Percentiles rank a stretch among this genome's conserved stretches.
Conservation (phyloP, 2,888 invertebrate genomes). For the Calameuta idolon region DNA sequence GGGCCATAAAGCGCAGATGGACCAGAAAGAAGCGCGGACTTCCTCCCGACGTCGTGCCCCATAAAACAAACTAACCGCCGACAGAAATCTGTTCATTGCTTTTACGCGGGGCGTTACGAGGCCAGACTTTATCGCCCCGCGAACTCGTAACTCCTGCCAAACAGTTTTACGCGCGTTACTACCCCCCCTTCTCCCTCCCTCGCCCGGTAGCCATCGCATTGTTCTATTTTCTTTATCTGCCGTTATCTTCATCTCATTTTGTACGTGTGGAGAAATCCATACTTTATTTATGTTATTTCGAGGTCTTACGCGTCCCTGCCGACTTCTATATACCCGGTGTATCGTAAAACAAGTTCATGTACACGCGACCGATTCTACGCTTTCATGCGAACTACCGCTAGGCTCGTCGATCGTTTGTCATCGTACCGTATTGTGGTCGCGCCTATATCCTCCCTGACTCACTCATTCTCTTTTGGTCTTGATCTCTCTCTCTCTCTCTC, state of each 20-base stretch:
- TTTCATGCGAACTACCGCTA: too few relatives aligned
- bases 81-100: conserved; percentile 57
- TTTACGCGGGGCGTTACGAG: conserved; percentile 50
- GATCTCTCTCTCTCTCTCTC: conserved; percentile 15
- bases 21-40: conserved; percentile 54
- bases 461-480: conserved; percentile 6
- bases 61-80: conserved; percentile 63
- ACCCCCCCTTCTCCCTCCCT: conserved; percentile 15
- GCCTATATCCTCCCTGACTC: conserved; percentile 49
- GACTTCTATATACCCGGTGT: too few relatives aligned
- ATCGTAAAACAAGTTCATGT: too few relatives aligned
- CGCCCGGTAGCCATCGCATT: conserved; percentile 29
- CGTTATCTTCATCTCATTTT: too few relatives aligned
- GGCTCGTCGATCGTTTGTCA: conserved; percentile 61
- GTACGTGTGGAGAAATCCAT: too few relatives aligned
- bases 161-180: conserved; percentile 33
- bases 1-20: conserved; percentile 61
- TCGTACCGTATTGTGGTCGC: conserved; percentile 63
- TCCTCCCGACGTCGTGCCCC: conserved; percentile 41
- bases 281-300: too few relatives aligned
- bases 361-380: too few relatives aligned
- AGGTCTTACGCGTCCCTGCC: too few relatives aligned
- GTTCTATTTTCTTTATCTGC: too few relatives aligned
- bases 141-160: conserved; percentile 62
- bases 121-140: conserved; percentile 60